Percentiles rank a stretch among this genome's conserved stretches.
These are phyloP conservation scores for Goniozus legneri DNA, from an alignment of 1,140 invertebrate genomes.

Conservation along the genomic window DNA sequence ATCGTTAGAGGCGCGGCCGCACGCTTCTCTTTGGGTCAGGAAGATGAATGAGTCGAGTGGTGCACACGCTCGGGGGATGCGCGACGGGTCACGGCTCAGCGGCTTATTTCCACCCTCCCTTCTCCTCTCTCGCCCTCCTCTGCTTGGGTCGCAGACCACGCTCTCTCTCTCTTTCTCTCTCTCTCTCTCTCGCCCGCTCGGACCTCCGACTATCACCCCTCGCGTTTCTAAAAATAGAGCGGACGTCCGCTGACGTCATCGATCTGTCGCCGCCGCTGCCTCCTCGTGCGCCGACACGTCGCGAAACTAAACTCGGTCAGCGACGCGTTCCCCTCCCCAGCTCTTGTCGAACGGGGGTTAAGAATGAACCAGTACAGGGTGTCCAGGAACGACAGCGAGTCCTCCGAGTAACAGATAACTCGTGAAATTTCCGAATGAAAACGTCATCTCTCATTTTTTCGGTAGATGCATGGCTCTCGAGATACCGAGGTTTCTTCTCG, in stretches of 20 bases:
- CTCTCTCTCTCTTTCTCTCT: neutral
- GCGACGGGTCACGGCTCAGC: constrained; percentile 5
- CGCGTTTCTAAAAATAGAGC: constrained; percentile 29
- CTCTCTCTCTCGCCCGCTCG: neutral
- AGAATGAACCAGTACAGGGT: too few relatives aligned
- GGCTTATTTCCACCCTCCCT: constrained; percentile 15
- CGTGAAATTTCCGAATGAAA: too few relatives aligned
- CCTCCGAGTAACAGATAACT: too few relatives aligned
- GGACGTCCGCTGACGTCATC: constrained; percentile 30
- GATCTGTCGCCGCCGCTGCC: constrained; percentile 19
- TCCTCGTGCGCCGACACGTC: too few relatives aligned
- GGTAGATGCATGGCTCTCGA: too few relatives aligned
- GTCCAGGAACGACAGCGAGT: too few relatives aligned
- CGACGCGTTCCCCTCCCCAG: too few relatives aligned
- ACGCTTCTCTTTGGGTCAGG: constrained; percentile 20
- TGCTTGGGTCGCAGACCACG: constrained; percentile 11
- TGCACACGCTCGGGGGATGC: constrained; percentile 14
- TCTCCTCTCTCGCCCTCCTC: constrained; percentile 1
- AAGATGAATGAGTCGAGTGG: constrained; percentile 30
- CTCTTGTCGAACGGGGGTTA: too few relatives aligned
- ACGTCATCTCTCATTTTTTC: too few relatives aligned
- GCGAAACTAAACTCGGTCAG: too few relatives aligned
- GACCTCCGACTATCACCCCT: constrained; percentile 2
- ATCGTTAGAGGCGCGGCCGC: neutral
- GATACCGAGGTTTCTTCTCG: too few relatives aligned